phyloP scores from a whole-genome alignment of 2,797 vertebrate genomes.

The Neosalanx taihuensis region DNA sequence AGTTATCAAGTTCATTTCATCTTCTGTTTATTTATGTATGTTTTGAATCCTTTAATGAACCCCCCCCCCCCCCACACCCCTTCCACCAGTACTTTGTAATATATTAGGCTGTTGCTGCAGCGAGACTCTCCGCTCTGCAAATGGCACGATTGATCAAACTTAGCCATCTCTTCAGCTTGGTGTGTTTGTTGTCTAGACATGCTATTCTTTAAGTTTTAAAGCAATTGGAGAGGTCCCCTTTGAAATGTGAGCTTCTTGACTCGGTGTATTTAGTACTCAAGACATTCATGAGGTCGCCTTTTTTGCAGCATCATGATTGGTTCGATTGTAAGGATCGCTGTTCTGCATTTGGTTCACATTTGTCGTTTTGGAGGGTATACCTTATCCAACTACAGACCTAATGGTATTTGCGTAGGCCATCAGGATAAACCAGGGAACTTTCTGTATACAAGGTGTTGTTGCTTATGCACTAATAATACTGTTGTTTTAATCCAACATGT shows the following conservation, averaged over 20 bases:
- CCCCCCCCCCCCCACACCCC: background rate
- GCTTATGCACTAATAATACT: no score
- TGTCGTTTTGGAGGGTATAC: slow-evolving; percentile 11
- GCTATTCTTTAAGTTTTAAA: slow-evolving; percentile 6
- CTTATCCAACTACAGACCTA: slow-evolving; percentile 12
- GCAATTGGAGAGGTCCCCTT: background rate
- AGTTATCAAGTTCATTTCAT: slow-evolving; percentile 26
- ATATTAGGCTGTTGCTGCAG: background rate
- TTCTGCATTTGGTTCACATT: background rate
- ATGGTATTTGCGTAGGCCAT: slow-evolving; percentile 15
- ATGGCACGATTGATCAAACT: slow-evolving; percentile 21
- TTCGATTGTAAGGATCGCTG: background rate
- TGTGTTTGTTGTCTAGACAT: slow-evolving; percentile 9
- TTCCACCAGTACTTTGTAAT: background rate
- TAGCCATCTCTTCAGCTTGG: slow-evolving; percentile 12
- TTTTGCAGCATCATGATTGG: slow-evolving; percentile 1
- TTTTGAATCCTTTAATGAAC: background rate
- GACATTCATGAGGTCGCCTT: background rate
- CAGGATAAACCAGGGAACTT: slow-evolving; percentile 35
- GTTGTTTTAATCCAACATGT: background rate
- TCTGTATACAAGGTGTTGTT: slow-evolving; percentile 22
- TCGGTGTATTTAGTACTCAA: background rate
- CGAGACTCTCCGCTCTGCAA: slow-evolving; percentile 16
- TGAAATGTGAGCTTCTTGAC: background rate
- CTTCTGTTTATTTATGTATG: background rate